phyloP scores from a whole-genome alignment of 2,888 invertebrate genomes.

The Danaus chrysippus region DNA sequence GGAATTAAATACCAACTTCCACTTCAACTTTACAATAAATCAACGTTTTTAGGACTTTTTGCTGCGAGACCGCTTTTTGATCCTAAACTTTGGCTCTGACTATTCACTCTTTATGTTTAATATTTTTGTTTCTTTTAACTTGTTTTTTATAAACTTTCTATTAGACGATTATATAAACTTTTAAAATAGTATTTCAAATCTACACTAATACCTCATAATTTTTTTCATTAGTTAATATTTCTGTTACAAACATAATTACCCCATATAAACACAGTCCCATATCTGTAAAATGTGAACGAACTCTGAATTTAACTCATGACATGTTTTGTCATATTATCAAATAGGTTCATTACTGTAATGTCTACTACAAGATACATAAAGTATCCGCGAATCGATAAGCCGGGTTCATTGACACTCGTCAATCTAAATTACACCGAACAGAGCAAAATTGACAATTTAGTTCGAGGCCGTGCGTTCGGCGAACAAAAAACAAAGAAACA shows the following conservation, averaged over 20 bases:
- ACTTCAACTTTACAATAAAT: constrained; percentile 4
- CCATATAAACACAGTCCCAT: background rate
- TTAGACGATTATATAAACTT: background rate
- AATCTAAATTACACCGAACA: constrained; percentile 14
- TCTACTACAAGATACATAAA: constrained; percentile 17
- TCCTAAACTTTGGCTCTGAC: too few relatives aligned
- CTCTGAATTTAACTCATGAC: too few relatives aligned
- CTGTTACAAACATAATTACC: background rate
- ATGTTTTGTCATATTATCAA: constrained; percentile 1
- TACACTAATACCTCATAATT: background rate
- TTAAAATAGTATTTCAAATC: background rate
- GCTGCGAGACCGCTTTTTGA: background rate
- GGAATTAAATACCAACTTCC: constrained; percentile 20
- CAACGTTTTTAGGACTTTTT: constrained; percentile 3
- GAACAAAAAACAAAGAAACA: background rate
- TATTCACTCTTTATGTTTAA: too few relatives aligned
- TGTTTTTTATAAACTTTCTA: background rate
- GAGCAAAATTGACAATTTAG: constrained; percentile 8
- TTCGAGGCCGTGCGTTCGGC: background rate
- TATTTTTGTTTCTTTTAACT: too few relatives aligned
- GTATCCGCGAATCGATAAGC: constrained; percentile 19
- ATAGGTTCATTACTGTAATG: constrained; percentile 1
- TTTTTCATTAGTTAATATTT: background rate
- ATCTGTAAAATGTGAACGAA: too few relatives aligned
- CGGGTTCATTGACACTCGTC: constrained; percentile 21